Conservation (phyloP, 2,113 vertebrate genomes). For the Pelobates fuscus region DNA sequence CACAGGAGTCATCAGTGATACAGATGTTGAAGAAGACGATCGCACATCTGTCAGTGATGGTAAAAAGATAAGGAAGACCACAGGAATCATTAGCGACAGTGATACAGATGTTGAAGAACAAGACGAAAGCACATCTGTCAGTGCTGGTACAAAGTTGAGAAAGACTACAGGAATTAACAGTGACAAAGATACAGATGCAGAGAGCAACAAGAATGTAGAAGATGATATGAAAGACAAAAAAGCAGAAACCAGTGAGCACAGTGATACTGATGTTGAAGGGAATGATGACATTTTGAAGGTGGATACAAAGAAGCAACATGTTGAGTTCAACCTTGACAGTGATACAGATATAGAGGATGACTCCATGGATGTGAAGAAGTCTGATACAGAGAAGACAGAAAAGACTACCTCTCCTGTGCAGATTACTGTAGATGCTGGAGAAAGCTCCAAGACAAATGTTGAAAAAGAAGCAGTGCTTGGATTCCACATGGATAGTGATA, state of each 20-base stretch:
- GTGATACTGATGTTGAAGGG: constrained; percentile 32
- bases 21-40: constrained; percentile 3
- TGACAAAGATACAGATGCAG: not conserved
- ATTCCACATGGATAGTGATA: constrained; percentile 1
- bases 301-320: not conserved
- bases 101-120: constrained; percentile 45
- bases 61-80: constrained; percentile 43
- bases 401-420: not conserved
- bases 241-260: not conserved
- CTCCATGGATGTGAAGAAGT: not conserved
- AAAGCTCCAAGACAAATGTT: not conserved
- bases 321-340: not conserved
- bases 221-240: not conserved
- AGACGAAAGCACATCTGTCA: not conserved
- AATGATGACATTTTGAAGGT: not conserved
- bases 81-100: not conserved
- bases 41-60: not conserved
- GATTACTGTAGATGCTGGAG: constrained; percentile 37
- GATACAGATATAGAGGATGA: not conserved
- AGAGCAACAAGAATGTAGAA: not conserved
- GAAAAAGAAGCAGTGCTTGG: not conserved
- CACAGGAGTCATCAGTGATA: not conserved
- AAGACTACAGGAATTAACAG: not conserved
- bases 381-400: not conserved
- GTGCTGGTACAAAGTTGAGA: not conserved